phyloP scores from a whole-genome alignment of 2,113 vertebrate genomes.

The Protobothrops flavoviridis region DNA sequence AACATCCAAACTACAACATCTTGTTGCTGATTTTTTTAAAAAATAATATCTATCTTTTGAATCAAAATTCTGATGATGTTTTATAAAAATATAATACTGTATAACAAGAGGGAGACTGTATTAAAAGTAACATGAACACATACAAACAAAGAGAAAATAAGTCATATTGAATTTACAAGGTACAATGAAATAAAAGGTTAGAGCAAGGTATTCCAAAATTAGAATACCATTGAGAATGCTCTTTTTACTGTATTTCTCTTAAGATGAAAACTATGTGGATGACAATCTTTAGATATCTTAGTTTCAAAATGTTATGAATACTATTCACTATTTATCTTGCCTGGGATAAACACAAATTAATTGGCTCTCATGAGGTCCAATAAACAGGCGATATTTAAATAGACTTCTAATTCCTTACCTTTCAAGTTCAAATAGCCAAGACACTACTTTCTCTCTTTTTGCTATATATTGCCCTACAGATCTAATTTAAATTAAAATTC shows the following conservation, averaged over 20 bases:
- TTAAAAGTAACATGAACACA: not conserved
- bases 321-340: not conserved
- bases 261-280: not conserved
- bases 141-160: not conserved
- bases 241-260: not conserved
- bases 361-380: not conserved
- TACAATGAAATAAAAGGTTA: not conserved
- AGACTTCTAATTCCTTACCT: not conserved
- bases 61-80: not conserved
- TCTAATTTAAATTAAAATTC: not conserved
- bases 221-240: not conserved
- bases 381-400: not conserved
- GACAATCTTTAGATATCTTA: not conserved
- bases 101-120: not conserved
- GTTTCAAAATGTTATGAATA: not conserved
- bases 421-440: not conserved
- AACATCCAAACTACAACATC: not conserved
- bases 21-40: not conserved
- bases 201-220: not conserved
- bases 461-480: not conserved
- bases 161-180: not conserved
- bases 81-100: not conserved
- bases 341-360: not conserved
- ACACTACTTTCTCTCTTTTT: not conserved
- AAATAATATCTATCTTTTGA: not conserved